These are phyloP conservation scores for Gadus macrocephalus DNA, from an alignment of 2,113 vertebrate species.

Conservation along the genomic window DNA sequence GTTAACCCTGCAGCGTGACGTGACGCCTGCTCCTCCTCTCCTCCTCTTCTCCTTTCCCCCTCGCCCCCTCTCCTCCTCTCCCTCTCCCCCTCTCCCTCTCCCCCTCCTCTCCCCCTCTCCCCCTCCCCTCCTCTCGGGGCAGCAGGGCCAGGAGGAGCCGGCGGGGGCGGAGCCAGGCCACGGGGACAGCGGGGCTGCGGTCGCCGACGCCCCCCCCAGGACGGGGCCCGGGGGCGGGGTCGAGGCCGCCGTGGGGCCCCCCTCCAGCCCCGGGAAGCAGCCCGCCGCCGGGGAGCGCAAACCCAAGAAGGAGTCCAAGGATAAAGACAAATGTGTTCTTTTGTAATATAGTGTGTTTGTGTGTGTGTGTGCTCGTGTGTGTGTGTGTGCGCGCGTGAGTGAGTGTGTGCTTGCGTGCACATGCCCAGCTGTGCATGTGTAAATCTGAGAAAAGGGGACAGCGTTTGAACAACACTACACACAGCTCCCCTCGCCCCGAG, in stretches of 20 bases:
- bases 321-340: conserved; percentile 92
- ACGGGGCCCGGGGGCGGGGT: conserved; percentile 52
- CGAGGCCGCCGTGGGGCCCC: conserved; percentile 63
- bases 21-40: no score
- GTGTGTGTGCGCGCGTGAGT: conserved; percentile 1
- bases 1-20: no score
- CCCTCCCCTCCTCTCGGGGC: neutral
- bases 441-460: conserved; percentile 45
- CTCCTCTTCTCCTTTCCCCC: no score
- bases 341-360: conserved; percentile 77
- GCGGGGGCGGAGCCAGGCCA: conserved; percentile 48
- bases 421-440: conserved; percentile 25
- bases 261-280: conserved; percentile 82
- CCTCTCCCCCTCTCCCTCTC: no score
- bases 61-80: no score
- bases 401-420: conserved; percentile 12
- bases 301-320: conserved; percentile 86
- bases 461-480: conserved; percentile 48
- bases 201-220: conserved; percentile 62
- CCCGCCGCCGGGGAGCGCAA: conserved; percentile 82
- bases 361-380: conserved; percentile 28
- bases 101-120: no score
- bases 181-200: conserved; percentile 44
- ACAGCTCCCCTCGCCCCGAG: conserved; percentile 54
- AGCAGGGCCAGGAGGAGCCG: conserved; percentile 53